Evolutionary conservation across 2,797 vertebrate genomes (phyloP).

Genomic region (Molossus alvarezi): DNA sequence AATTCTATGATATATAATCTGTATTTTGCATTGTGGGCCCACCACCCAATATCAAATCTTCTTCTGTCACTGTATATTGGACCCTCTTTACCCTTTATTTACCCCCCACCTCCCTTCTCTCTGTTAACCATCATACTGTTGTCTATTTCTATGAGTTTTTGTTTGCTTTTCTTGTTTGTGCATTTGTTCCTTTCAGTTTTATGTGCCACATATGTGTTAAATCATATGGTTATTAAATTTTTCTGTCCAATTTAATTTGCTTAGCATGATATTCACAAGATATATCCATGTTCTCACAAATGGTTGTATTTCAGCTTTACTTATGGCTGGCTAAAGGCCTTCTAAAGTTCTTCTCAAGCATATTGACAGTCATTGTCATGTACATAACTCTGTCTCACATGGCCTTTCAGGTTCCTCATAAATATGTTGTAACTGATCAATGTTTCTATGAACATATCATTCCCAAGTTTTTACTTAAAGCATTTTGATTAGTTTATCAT

Average conservation of each 20-base stretch:
- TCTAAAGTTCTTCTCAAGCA: neutral
- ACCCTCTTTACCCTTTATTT: neutral
- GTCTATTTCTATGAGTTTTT: neutral
- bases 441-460: neutral
- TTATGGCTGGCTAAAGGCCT: neutral
- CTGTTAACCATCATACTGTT: neutral
- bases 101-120: neutral
- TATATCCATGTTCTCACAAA: neutral
- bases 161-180: neutral
- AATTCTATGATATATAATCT: neutral
- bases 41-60: neutral
- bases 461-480: neutral
- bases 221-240: neutral
- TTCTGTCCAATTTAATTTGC: neutral
- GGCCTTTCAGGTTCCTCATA: neutral
- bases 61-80: neutral
- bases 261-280: neutral
- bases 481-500: neutral
- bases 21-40: neutral
- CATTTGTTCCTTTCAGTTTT: neutral
- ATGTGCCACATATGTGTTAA: neutral
- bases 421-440: neutral
- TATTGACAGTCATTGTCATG: neutral
- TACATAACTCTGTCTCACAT: neutral
- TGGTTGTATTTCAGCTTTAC: neutral